phyloP scores from a whole-genome alignment of 1,140 invertebrate genomes.

The Bombus soroeensis region DNA sequence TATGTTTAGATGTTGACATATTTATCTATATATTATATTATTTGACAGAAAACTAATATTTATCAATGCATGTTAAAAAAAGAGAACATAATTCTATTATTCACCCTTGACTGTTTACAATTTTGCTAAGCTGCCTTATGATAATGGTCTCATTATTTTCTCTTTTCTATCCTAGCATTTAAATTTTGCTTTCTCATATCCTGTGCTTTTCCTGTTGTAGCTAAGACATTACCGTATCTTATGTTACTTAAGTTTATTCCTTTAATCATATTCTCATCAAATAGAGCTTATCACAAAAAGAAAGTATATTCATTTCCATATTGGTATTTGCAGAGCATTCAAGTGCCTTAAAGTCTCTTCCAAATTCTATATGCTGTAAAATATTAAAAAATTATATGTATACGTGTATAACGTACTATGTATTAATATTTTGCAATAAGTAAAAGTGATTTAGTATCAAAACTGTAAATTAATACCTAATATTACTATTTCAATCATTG shows the following conservation, averaged over 20 bases:
- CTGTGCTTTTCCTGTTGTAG: background rate
- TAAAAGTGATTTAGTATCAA: conserved; percentile 61
- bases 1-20: conserved; percentile 28
- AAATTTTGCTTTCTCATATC: conserved; percentile 40
- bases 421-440: conserved; percentile 71
- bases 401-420: conserved; percentile 60
- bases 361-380: conserved; percentile 46
- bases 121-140: background rate
- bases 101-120: conserved; percentile 20
- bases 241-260: background rate
- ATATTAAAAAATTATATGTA: conserved; percentile 53
- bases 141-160: background rate
- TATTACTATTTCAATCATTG: background rate
- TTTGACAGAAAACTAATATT: conserved; percentile 39
- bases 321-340: conserved; percentile 57
- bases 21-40: conserved; percentile 42
- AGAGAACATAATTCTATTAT: conserved; percentile 37
- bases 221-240: background rate
- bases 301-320: conserved; percentile 48
- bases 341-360: conserved; percentile 71
- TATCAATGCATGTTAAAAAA: conserved; percentile 34
- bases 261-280: conserved; percentile 5
- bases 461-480: conserved; percentile 3
- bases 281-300: background rate
- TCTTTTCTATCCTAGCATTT: conserved; percentile 44